phyloP scores from a whole-genome alignment of 2,888 invertebrate species.

The Drosophila anceps region DNA sequence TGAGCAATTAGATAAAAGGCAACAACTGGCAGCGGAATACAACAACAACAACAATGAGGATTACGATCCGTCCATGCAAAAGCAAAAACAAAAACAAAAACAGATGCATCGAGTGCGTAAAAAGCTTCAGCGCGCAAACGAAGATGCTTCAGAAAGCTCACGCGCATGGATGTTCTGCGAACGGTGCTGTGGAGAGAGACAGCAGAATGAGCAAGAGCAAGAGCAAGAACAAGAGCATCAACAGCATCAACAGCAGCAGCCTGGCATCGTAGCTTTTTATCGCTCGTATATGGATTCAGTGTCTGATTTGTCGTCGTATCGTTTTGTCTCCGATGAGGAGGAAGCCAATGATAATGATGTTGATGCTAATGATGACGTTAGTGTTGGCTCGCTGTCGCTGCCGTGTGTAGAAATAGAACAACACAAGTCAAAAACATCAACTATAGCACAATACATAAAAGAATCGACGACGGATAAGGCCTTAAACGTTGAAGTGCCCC shows the following conservation, averaged over 20 bases:
- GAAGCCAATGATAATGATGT: slow-evolving; percentile 59
- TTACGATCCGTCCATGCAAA: slow-evolving; percentile 41
- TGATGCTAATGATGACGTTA: slow-evolving; percentile 69
- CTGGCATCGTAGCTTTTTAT: slow-evolving; percentile 72
- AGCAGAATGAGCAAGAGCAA: slow-evolving; percentile 28
- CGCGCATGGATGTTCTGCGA: slow-evolving; percentile 73
- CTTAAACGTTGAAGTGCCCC: slow-evolving; percentile 56
- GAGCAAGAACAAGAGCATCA: slow-evolving; percentile 17
- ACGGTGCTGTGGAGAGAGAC: slow-evolving; percentile 79
- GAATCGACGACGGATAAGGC: slow-evolving; percentile 50
- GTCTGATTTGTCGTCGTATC: slow-evolving; percentile 84
- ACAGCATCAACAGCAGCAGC: slow-evolving; percentile 38
- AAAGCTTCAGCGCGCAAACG: slow-evolving; percentile 42
- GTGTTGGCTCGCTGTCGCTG: slow-evolving; percentile 55
- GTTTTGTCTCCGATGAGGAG: slow-evolving; percentile 83
- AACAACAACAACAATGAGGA: slow-evolving; percentile 37
- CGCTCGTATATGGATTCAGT: slow-evolving; percentile 80
- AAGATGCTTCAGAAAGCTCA: slow-evolving; percentile 70
- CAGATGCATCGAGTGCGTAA: slow-evolving; percentile 44
- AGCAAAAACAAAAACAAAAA: slow-evolving; percentile 35
- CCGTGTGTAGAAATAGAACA: slow-evolving; percentile 80
- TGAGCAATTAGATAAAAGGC: slow-evolving; percentile 16
- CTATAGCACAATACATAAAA: slow-evolving; percentile 51
- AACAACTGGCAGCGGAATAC: slow-evolving; percentile 26
- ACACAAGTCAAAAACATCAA: slow-evolving; percentile 67